phyloP scores from a whole-genome alignment of 2,797 vertebrate species.

The Danio kyathit region DNA sequence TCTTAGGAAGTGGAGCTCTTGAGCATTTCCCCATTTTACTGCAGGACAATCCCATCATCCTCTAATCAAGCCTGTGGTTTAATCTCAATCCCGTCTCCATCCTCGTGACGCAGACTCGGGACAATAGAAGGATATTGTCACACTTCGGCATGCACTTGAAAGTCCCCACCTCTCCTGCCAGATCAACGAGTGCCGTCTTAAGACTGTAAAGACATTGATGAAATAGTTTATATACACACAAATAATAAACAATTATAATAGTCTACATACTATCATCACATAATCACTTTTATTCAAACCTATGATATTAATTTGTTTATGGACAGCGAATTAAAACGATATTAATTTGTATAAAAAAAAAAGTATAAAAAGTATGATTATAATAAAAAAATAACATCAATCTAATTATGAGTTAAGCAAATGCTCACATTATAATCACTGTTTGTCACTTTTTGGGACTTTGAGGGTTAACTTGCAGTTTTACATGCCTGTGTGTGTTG shows the following conservation, averaged over 20 bases:
- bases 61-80: constrained; percentile 81
- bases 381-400: no score
- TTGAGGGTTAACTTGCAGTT: no score
- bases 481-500: no score
- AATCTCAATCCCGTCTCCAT: constrained; percentile 60
- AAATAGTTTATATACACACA: no score
- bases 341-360: no score
- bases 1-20: constrained; percentile 94
- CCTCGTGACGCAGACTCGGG: constrained; percentile 90
- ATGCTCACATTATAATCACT: no score
- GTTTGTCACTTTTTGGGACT: no score
- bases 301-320: no score
- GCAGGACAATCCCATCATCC: constrained; percentile 91
- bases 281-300: neutral
- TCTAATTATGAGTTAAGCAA: no score
- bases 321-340: no score
- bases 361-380: no score
- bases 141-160: constrained; percentile 87
- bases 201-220: neutral
- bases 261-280: neutral
- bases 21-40: constrained; percentile 88
- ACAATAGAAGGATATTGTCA: constrained; percentile 99
- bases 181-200: constrained; percentile 58
- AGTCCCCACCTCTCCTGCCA: constrained; percentile 80
- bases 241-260: neutral